Evolutionary conservation across 2,888 invertebrate genomes (phyloP), one percentile per base, ranked within the genome.

Genomic region (Tetragonula carbonaria): DNA sequence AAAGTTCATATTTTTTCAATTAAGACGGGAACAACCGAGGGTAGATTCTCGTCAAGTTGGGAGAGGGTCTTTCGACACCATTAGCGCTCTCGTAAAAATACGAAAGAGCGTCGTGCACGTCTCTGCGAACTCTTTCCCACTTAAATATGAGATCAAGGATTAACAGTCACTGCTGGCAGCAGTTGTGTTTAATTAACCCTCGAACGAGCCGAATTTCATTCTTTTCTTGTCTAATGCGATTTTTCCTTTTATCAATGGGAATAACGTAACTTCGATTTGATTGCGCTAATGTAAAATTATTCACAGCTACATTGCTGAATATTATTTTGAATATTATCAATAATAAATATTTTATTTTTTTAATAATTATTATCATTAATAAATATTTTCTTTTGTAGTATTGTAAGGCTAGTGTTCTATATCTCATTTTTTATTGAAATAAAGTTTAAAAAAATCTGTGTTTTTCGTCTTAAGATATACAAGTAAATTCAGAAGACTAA

Each of bases 1-100:
- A 93, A 94, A 94, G 92, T 93, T 94, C 92, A 93, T 93, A 93
- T 94, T 94, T 94, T 94, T 94, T 94, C 93, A 94, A 94, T 94
- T 94, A 94, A 92, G 91, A 91, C 90, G 88, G 86, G 87, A 85
- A 86, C 88, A 72, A 86, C 86, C 86, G 87, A 88, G 91, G 91
- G 91, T 87, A 87, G 88, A 89, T 88, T 90, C 82, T 88, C 87
- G 82, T 86, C 85, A 86, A 85, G 85, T 79, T 84, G 80, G 84
- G 85, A 82, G 86, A 89, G 87, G 87, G 89, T 90, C 88, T 90
- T 92, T 90, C 90, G 88, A 88, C 89, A 90, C 91, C 93, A 93
- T 93, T 93, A 93, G 92, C 92, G 89, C 86, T 86, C 88, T 88
- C 91, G 90, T 92, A 92, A 93, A 92, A 90, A 91, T 87, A 90